These are phyloP conservation scores for Leptocoma aspasia DNA, from an alignment of 2,113 vertebrate genomes.

Conservation along the genomic window DNA sequence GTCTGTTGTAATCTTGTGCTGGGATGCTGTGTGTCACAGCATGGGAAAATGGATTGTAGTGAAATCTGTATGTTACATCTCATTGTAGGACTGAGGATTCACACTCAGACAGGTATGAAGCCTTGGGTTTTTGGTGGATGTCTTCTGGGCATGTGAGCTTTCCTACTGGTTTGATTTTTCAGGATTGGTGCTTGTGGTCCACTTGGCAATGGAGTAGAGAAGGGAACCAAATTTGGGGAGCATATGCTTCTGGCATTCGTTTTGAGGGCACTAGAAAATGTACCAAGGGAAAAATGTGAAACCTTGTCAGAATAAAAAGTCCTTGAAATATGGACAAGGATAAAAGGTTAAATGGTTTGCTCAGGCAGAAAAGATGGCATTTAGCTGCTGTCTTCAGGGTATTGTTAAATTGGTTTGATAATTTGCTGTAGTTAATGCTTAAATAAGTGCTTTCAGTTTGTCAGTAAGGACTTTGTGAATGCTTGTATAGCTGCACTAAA, in stretches of 20 bases:
- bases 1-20: not conserved
- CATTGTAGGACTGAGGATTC: not conserved
- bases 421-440: constrained; percentile 45
- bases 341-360: constrained; percentile 53
- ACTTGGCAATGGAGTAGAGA: not conserved
- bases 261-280: not conserved
- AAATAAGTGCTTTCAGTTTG: constrained; percentile 52
- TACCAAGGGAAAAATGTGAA: not conserved
- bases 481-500: not conserved
- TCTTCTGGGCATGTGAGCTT: not conserved
- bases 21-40: not conserved
- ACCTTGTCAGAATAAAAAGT: constrained; percentile 5
- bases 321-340: constrained; percentile 26
- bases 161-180: not conserved
- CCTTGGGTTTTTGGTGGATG: not conserved
- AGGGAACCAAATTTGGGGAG: not conserved
- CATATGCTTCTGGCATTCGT: not conserved
- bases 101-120: not conserved
- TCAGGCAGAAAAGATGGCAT: constrained; percentile 35
- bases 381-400: constrained; percentile 43
- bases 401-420: constrained; percentile 52
- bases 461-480: constrained; percentile 2
- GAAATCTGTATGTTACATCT: not conserved
- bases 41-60: not conserved
- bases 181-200: not conserved